These are phyloP conservation scores for Poecilia velifera DNA, from an alignment of 2,797 vertebrate genomes.

Conservation along the genomic window DNA sequence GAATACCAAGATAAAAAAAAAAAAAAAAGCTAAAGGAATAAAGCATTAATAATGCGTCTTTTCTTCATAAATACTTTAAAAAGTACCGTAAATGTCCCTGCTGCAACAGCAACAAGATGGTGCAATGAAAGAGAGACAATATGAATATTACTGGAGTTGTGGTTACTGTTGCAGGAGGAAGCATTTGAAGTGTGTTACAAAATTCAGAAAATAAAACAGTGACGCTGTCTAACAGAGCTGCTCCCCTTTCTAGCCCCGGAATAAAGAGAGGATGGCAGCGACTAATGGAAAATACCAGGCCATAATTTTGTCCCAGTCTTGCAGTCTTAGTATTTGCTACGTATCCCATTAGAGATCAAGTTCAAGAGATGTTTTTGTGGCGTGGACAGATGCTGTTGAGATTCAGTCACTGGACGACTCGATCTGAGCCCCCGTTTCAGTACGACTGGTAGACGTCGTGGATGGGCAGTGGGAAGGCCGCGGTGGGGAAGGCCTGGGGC, in stretches of 20 bases:
- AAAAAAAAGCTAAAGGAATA: conserved; percentile 67
- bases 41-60: conserved; percentile 71
- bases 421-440: conserved; percentile 71
- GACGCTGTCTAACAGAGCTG: conserved; percentile 27
- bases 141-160: conserved; percentile 14
- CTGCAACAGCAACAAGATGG: conserved; percentile 64
- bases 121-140: conserved; percentile 28
- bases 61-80: conserved; percentile 92
- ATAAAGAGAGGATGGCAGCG: conserved; percentile 19
- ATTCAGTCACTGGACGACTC: conserved; percentile 49
- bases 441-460: conserved; percentile 97
- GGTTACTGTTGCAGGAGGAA: conserved; percentile 21
- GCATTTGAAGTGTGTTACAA: conserved; percentile 11
- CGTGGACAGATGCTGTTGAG: conserved; percentile 32
- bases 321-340: conserved; percentile 38
- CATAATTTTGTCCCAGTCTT: conserved; percentile 25
- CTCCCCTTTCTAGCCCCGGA: conserved; percentile 18
- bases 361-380: conserved; percentile 41
- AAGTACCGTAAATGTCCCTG: conserved; percentile 86
- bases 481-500: conserved; percentile 91
- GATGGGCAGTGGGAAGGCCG: conserved; percentile 92
- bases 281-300: conserved; percentile 20
- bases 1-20: conserved; percentile 16
- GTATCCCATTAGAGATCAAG: conserved; percentile 39
- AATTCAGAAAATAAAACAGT: conserved; percentile 20